phyloP scores from a whole-genome alignment of 2,797 vertebrate genomes.

The Hoplostethus atlanticus region DNA sequence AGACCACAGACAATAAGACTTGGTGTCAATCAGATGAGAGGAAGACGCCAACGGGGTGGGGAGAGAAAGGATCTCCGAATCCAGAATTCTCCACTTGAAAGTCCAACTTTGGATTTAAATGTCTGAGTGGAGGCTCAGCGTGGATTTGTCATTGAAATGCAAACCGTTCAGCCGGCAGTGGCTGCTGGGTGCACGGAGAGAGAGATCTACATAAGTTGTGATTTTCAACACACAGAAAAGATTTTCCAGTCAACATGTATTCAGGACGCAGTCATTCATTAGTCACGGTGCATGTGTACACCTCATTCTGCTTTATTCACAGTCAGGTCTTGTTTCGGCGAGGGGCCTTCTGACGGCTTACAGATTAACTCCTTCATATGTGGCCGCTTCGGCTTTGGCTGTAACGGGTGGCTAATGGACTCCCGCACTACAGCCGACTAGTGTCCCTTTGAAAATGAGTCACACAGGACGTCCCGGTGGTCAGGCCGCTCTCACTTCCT shows the following conservation, averaged over 20 bases:
- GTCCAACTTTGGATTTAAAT: slow-evolving; percentile 79
- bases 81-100: slow-evolving; percentile 72
- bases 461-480: slow-evolving; percentile 71
- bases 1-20: slow-evolving; percentile 60
- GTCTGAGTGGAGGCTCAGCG: slow-evolving; percentile 76
- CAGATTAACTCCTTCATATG: slow-evolving; percentile 69
- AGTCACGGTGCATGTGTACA: slow-evolving; percentile 71
- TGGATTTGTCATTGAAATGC: slow-evolving; percentile 82
- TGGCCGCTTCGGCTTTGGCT: slow-evolving; percentile 34
- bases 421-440: slow-evolving; percentile 46
- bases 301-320: slow-evolving; percentile 70
- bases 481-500: slow-evolving; percentile 71
- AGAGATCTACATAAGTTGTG: slow-evolving; percentile 77
- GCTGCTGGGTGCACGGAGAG: slow-evolving; percentile 49
- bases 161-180: slow-evolving; percentile 68
- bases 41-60: slow-evolving; percentile 46
- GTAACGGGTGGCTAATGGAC: slow-evolving; percentile 61
- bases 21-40: slow-evolving; percentile 60
- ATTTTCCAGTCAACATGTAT: slow-evolving; percentile 72
- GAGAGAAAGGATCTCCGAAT: slow-evolving; percentile 49
- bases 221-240: slow-evolving; percentile 73
- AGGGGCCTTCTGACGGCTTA: slow-evolving; percentile 60
- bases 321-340: slow-evolving; percentile 67
- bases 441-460: slow-evolving; percentile 67
- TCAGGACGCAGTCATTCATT: slow-evolving; percentile 76